Conservation (phyloP, 2,797 vertebrate genomes). For the Oreortyx pictus region DNA sequence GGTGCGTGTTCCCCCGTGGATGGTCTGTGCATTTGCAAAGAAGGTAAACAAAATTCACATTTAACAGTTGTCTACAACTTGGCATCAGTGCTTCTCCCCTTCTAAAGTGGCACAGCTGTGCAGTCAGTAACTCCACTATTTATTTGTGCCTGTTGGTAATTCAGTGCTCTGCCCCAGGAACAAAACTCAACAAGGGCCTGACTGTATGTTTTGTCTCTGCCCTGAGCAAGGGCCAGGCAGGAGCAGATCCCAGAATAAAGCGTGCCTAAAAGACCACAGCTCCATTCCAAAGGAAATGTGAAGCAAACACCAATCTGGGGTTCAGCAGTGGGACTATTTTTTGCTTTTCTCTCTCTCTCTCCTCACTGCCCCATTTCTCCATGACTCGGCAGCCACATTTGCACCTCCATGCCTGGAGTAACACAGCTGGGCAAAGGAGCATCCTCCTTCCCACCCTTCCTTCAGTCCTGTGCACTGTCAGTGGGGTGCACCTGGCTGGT, state of each 20-base stretch:
- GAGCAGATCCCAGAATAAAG: background rate
- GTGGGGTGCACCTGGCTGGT: background rate
- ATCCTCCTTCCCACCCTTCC: background rate
- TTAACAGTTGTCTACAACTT: background rate
- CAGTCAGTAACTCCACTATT: background rate
- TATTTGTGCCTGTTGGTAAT: background rate
- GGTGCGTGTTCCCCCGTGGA: slow-evolving; percentile 90
- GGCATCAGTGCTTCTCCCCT: background rate
- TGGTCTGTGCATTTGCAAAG: slow-evolving; percentile 93
- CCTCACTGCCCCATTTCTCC: background rate
- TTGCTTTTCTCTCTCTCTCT: background rate
- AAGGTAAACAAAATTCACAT: slow-evolving; percentile 84
- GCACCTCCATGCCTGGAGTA: background rate
- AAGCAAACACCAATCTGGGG: background rate
- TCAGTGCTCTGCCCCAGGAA: background rate
- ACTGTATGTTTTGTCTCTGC: background rate
- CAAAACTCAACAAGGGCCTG: background rate
- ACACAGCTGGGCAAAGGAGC: background rate
- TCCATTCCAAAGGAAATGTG: background rate
- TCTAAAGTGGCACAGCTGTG: slow-evolving; percentile 1
- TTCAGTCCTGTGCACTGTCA: background rate
- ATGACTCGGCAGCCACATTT: background rate
- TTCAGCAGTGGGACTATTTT: background rate
- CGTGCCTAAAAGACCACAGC: background rate
- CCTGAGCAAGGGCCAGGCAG: background rate